These are phyloP conservation scores for Bufo gargarizans DNA, from an alignment of 2,113 vertebrate genomes.

Conservation along the genomic window DNA sequence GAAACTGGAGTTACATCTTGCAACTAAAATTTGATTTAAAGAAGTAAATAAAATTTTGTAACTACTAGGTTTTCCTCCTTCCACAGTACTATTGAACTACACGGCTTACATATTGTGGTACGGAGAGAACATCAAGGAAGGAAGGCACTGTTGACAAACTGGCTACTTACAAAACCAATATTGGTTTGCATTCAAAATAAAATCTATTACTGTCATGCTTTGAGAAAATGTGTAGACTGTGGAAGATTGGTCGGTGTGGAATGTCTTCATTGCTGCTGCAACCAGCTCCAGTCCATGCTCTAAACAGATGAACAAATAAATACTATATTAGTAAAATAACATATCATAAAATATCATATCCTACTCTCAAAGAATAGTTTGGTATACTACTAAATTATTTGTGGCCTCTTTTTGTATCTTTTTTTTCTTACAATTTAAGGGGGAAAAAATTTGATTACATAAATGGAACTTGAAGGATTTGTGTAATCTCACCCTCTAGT, in stretches of 20 bases:
- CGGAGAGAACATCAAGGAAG: neutral
- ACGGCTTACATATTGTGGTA: neutral
- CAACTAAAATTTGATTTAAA: neutral
- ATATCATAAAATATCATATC: too few relatives aligned
- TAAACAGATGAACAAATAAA: conserved; percentile 25
- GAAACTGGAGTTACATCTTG: conserved; percentile 12
- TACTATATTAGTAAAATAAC: too few relatives aligned
- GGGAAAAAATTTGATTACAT: too few relatives aligned
- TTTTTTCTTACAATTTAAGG: too few relatives aligned
- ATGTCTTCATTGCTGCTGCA: neutral
- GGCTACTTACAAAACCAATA: neutral
- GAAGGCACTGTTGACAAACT: neutral
- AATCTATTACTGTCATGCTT: neutral
- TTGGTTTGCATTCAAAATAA: neutral
- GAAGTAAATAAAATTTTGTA: neutral
- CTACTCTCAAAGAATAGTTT: too few relatives aligned
- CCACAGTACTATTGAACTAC: neutral
- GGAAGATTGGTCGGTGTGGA: too few relatives aligned
- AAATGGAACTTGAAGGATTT: too few relatives aligned
- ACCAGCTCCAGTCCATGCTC: conserved; percentile 47
- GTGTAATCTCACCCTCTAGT: too few relatives aligned
- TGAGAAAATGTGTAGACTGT: neutral
- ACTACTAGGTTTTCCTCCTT: neutral
- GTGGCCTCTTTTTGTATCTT: too few relatives aligned
- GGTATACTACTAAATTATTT: too few relatives aligned